phyloP scores from a whole-genome alignment of 1,140 invertebrate species.

The Mylabris phalerata region DNA sequence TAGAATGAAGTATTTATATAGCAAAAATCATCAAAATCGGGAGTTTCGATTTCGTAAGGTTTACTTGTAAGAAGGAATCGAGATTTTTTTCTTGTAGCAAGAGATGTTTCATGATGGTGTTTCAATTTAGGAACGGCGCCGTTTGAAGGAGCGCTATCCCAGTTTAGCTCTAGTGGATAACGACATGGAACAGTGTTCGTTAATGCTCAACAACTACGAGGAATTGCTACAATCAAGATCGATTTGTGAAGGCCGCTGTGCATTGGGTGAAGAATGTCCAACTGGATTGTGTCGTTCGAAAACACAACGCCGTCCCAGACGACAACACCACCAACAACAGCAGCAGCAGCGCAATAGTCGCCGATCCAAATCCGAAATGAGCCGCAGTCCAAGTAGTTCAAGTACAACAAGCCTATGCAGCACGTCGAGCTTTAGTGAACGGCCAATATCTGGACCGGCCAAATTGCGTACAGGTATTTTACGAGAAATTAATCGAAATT shows the following conservation, averaged over 20 bases:
- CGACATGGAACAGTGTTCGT: conserved; percentile 68
- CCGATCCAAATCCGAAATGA: conserved; percentile 31
- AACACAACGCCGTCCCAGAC: conserved; percentile 29
- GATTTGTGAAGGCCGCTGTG: conserved; percentile 79
- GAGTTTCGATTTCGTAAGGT: too few relatives aligned
- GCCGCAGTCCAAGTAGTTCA: conserved; percentile 42
- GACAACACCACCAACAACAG: conserved; percentile 30
- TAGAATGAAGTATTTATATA: too few relatives aligned
- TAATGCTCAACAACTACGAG: conserved; percentile 74
- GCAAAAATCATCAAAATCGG: too few relatives aligned
- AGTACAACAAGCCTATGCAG: conserved; percentile 51
- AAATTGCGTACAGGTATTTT: conserved; percentile 58
- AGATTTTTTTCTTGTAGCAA: too few relatives aligned
- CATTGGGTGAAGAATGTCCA: conserved; percentile 75
- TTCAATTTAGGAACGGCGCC: conserved; percentile 63
- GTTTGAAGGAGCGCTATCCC: conserved; percentile 77
- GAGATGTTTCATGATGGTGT: background rate
- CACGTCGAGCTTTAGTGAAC: conserved; percentile 53
- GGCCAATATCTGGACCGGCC: conserved; percentile 64
- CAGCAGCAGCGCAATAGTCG: conserved; percentile 41
- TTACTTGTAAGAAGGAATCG: too few relatives aligned
- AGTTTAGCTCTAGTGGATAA: conserved; percentile 63
- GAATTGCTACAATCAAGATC: conserved; percentile 66
- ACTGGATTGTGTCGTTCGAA: conserved; percentile 56
- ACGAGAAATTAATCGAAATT: too few relatives aligned